Evolutionary conservation across 2,888 invertebrate species (phyloP), one percentile per base, ranked within the genome.

Genomic region (Drosophila hamatofila): DNA sequence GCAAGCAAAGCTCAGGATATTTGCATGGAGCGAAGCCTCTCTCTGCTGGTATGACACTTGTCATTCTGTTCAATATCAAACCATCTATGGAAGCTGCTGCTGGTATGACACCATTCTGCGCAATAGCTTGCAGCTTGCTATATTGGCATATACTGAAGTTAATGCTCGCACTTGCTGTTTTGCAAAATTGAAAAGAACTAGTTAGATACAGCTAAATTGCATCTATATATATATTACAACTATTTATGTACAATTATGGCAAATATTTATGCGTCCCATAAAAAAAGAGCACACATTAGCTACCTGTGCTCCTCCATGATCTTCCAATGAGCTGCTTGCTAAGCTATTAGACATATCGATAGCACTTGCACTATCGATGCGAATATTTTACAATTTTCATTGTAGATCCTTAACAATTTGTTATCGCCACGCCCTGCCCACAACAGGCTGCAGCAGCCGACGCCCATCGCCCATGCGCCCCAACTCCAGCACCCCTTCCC

Each of bases 371-470:
- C 44, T 23, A 23, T 63, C 46, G 62, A 27, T 41, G 25, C n/a
- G 54, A 52, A 35, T 30, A 14, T 23, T 12, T 16, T 5, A 35
- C 8, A n/a, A 12, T 39, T 54, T 37, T 25, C 14, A 39, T 39
- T 25, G 27, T n/a, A 39, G 54, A 54, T 54, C 54, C 54, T 39
- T 54, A 46, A 14, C 33, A 39, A 55, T 66, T 55, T 30, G 37
- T 48, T 44, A 42, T 21, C 33, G 66, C 60, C 78, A 58, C 49
- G 44, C 74, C 65, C 57, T 57, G 54, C 6, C 21, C 30, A 52
- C 30, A 60, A 52, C 49, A 51, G 44, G 56, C 58, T 62, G 59
- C 76, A 71, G 62, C 67, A 64, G 81, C 60, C 81, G 57, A 77
- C 62, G 62, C 62, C 65, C 66, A 76, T 49, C 62, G 62, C 62